Conservation (phyloP, 2,797 vertebrate genomes). For the Pseudopleuronectes americanus region DNA sequence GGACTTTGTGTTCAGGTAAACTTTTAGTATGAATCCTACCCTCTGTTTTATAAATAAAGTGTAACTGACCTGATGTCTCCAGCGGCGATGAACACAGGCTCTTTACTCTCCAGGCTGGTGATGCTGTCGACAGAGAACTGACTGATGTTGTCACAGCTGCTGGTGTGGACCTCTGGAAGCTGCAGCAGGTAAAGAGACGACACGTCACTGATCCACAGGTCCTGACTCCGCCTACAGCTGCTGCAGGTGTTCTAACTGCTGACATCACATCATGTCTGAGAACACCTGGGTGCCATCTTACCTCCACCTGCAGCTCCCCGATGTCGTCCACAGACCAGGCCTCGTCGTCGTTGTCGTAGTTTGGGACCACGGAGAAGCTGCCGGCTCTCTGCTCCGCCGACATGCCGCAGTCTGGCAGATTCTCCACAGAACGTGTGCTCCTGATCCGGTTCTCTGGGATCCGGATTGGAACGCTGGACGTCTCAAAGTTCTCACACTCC, state of each 20-base stretch:
- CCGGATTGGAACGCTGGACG: constrained; percentile 88
- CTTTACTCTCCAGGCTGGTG: constrained; percentile 96
- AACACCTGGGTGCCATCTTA: constrained; percentile 55
- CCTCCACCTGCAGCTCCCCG: constrained; percentile 96
- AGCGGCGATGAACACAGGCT: constrained; percentile 94
- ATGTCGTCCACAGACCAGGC: constrained; percentile 97
- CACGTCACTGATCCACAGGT: no score
- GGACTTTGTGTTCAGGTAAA: no score
- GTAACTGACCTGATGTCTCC: constrained; percentile 91
- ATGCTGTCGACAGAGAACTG: constrained; percentile 99
- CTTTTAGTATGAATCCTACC: no score
- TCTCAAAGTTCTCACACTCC: constrained; percentile 96
- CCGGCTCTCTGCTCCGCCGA: constrained; percentile 89
- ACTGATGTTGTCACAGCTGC: constrained; percentile 98
- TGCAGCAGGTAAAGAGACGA: constrained; percentile 50
- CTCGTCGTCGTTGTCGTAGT: constrained; percentile 97
- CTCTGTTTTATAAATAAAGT: neutral
- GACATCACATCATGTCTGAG: constrained; percentile 3
- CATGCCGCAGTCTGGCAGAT: constrained; percentile 92
- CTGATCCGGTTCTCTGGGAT: constrained; percentile 96
- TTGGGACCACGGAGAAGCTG: constrained; percentile 92
- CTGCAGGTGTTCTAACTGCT: constrained; percentile 88
- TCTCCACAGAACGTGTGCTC: constrained; percentile 94
- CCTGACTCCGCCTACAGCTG: constrained; percentile 11
- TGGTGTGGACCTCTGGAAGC: constrained; percentile 93